Conservation (phyloP, 2,888 invertebrate genomes). For the Hirtodrosophila histrioides region DNA sequence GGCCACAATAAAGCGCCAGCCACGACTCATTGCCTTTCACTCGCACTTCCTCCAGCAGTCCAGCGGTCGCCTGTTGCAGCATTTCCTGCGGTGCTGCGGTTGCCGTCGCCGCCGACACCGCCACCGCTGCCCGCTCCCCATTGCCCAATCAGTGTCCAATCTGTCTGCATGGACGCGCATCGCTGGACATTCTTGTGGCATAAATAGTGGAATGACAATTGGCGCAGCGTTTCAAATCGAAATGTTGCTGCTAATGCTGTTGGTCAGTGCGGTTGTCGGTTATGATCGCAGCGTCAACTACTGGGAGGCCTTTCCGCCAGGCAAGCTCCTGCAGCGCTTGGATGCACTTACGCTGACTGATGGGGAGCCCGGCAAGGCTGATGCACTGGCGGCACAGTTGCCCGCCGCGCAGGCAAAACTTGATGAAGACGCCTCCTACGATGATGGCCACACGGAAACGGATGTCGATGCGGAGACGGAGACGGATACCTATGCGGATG, state of each 20-base stretch:
- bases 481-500: constrained; percentile 1
- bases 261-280: constrained; percentile 38
- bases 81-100: constrained; percentile 54
- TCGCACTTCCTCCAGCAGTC: constrained; percentile 56
- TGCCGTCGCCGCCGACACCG: background rate
- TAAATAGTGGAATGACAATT: constrained; percentile 29
- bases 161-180: constrained; percentile 25
- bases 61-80: constrained; percentile 28
- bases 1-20: constrained; percentile 53
- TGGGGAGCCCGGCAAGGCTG: constrained; percentile 1
- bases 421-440: constrained; percentile 14
- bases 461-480: constrained; percentile 1
- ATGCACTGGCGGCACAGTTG: background rate
- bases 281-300: constrained; percentile 68
- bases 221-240: constrained; percentile 16
- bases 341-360: constrained; percentile 49
- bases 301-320: constrained; percentile 70
- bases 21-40: constrained; percentile 53
- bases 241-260: constrained; percentile 50
- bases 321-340: constrained; percentile 63
- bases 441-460: background rate
- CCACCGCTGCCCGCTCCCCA: constrained; percentile 8
- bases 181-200: constrained; percentile 20
- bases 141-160: constrained; percentile 32
- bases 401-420: constrained; percentile 49